phyloP scores from a whole-genome alignment of 2,888 invertebrate genomes.

The Noctua janthe region DNA sequence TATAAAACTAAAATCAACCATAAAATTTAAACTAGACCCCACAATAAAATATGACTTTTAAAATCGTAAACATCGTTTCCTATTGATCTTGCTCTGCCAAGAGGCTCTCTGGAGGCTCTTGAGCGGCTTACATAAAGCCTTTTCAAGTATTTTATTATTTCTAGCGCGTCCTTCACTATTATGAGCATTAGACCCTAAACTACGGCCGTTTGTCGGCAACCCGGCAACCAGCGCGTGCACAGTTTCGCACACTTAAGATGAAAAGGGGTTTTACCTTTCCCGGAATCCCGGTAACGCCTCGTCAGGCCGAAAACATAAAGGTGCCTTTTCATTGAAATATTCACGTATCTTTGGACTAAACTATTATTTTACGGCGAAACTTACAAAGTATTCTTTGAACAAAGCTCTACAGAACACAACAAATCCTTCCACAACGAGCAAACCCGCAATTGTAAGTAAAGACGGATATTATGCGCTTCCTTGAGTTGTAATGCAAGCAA shows the following conservation, averaged over 20 bases:
- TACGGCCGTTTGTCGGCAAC: constrained; percentile 80
- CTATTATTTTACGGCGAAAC: constrained; percentile 69
- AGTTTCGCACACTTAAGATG: constrained; percentile 75
- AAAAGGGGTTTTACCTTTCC: constrained; percentile 83
- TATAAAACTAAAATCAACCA: constrained; percentile 80
- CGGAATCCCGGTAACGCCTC: constrained; percentile 74
- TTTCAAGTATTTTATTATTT: constrained; percentile 83
- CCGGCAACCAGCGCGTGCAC: constrained; percentile 83
- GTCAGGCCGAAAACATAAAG: constrained; percentile 71
- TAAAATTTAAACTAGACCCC: constrained; percentile 80
- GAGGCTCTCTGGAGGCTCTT: constrained; percentile 67
- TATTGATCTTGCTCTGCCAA: constrained; percentile 73
- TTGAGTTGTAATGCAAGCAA: constrained; percentile 75
- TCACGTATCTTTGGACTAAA: constrained; percentile 72
- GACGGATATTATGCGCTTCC: constrained; percentile 74
- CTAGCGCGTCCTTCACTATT: constrained; percentile 81
- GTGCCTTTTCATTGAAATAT: constrained; percentile 68
- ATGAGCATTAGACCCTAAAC: constrained; percentile 75
- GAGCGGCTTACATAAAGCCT: constrained; percentile 71
- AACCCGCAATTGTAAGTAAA: constrained; percentile 63
- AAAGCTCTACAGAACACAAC: constrained; percentile 62
- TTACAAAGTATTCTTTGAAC: constrained; percentile 57
- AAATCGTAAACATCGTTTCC: constrained; percentile 79
- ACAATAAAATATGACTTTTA: constrained; percentile 85
- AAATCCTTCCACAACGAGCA: constrained; percentile 62